These are phyloP conservation scores for Steatornis caripensis DNA, from an alignment of 2,113 vertebrate species.

Conservation along the genomic window DNA sequence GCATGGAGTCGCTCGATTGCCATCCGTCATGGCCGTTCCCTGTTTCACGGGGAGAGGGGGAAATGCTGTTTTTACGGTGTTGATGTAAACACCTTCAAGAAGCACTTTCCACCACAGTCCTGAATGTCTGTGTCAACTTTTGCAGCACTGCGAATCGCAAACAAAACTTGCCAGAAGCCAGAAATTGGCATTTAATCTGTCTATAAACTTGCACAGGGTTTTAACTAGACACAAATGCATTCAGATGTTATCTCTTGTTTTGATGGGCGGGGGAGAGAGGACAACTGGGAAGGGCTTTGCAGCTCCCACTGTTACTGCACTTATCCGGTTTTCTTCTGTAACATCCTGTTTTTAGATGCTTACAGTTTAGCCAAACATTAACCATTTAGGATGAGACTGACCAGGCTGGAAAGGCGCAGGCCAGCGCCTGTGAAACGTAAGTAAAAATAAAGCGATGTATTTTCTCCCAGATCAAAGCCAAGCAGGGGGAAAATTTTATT, in stretches of 20 bases:
- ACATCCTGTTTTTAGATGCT: conserved; percentile 23
- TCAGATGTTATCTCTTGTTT: conserved; percentile 14
- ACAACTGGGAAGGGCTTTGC: not conserved
- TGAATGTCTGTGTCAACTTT: not conserved
- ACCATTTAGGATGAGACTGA: not conserved
- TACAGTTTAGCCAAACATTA: conserved; percentile 10
- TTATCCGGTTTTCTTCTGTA: conserved; percentile 6
- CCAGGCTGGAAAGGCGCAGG: not conserved
- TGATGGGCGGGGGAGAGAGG: rapidly evolving
- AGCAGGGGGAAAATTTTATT: not conserved
- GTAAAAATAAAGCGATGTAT: not conserved
- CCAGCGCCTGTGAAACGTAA: not conserved
- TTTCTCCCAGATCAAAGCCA: not conserved
- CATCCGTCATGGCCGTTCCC: rapidly evolving
- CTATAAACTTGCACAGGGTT: not conserved
- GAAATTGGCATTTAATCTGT: not conserved
- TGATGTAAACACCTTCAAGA: not conserved
- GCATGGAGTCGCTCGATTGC: rapidly evolving
- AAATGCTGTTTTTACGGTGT: not conserved
- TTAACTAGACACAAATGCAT: not conserved
- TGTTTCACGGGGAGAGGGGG: rapidly evolving
- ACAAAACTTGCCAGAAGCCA: not conserved
- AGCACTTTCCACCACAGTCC: not conserved
- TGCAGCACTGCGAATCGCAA: not conserved
- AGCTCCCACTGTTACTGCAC: not conserved